phyloP scores from a whole-genome alignment of 2,888 invertebrate species.

The Andrena flavipes region DNA sequence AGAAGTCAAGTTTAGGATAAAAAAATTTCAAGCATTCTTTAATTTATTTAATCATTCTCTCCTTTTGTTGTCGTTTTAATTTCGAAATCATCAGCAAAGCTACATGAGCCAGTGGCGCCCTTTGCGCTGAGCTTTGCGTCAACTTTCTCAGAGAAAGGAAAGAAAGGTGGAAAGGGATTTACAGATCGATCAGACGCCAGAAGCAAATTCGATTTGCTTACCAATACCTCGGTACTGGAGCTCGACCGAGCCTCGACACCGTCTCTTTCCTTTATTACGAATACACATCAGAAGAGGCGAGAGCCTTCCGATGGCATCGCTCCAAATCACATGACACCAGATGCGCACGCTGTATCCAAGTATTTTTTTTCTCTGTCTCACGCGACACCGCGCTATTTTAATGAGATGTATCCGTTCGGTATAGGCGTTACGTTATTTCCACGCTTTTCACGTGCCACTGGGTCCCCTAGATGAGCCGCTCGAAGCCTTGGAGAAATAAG shows the following conservation, averaged over 20 bases:
- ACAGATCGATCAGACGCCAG: neutral
- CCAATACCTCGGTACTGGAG: conserved; percentile 13
- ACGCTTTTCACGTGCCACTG: conserved; percentile 44
- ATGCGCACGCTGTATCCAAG: conserved; percentile 54
- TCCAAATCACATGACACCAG: conserved; percentile 70
- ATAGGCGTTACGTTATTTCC: conserved; percentile 63
- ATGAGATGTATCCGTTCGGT: conserved; percentile 63
- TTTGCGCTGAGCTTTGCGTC: too few species aligned
- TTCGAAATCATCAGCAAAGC: neutral
- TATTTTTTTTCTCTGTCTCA: conserved; percentile 48
- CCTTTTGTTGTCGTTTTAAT: too few species aligned
- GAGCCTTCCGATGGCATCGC: conserved; percentile 50
- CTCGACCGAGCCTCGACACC: conserved; percentile 18
- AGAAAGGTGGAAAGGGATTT: neutral
- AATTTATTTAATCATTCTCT: too few species aligned
- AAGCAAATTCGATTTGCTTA: conserved; percentile 15
- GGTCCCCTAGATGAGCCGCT: neutral
- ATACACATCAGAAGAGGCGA: conserved; percentile 10
- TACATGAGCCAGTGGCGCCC: too few species aligned
- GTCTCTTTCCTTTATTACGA: conserved; percentile 51
- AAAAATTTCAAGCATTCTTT: too few species aligned
- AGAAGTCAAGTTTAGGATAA: too few species aligned
- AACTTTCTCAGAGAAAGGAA: neutral
- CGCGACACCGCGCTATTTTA: conserved; percentile 66
- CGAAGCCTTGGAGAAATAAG: neutral